Percentiles rank a stretch among this genome's conserved stretches.
These are phyloP conservation scores for Nothobranchius kuhntae DNA, from an alignment of 2,113 vertebrate genomes.

Conservation along the genomic window DNA sequence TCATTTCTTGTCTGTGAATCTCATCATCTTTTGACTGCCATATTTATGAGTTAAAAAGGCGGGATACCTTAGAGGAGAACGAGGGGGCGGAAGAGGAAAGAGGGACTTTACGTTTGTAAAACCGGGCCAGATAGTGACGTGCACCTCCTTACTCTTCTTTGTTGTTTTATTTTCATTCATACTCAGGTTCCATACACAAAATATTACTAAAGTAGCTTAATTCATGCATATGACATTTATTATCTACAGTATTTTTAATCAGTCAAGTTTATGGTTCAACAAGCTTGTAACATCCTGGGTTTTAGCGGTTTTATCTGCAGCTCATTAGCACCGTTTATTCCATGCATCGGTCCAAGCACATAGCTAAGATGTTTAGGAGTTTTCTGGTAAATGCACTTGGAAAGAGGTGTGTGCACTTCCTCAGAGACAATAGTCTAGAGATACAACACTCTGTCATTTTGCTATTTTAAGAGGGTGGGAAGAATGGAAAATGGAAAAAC, in stretches of 20 bases:
- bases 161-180: background rate
- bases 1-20: slow-evolving; percentile 81
- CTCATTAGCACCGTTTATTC: slow-evolving; percentile 38
- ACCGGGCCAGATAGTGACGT: slow-evolving; percentile 44
- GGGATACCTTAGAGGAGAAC: slow-evolving; percentile 66
- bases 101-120: slow-evolving; percentile 54
- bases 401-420: slow-evolving; percentile 5
- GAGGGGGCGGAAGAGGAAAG: slow-evolving; percentile 28
- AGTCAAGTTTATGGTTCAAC: slow-evolving; percentile 9
- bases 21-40: slow-evolving; percentile 78
- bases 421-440: slow-evolving; percentile 40
- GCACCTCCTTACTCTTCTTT: slow-evolving; percentile 10
- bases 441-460: slow-evolving; percentile 33
- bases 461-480: slow-evolving; percentile 43
- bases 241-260: background rate
- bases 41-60: slow-evolving; percentile 81
- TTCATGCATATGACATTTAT: background rate
- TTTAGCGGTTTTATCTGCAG: slow-evolving; percentile 22
- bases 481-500: slow-evolving; percentile 46
- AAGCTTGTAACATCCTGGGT: background rate
- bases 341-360: slow-evolving; percentile 29
- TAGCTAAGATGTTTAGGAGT: slow-evolving; percentile 23
- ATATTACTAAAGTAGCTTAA: background rate
- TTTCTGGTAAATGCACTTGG: slow-evolving; percentile 39
- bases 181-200: slow-evolving; percentile 6